Percentiles rank a stretch among this genome's conserved stretches.
Evolutionary conservation across 2,113 vertebrate species (phyloP).

Genomic region (Argyrosomus japonicus): DNA sequence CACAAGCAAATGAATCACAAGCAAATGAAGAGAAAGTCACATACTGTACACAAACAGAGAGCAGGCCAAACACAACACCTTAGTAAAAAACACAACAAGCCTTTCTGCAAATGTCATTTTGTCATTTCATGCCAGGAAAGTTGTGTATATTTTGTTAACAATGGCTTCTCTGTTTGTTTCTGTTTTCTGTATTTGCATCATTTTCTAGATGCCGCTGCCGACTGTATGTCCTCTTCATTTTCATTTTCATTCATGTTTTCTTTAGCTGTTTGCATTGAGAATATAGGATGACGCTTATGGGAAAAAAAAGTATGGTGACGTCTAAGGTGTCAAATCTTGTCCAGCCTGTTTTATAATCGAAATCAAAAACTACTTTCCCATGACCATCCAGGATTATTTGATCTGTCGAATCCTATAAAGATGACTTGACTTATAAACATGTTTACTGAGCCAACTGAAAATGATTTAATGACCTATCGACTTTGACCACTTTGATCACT

Average conservation of each 20-base stretch:
- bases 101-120: no score
- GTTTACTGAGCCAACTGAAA: background rate
- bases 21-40: background rate
- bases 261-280: background rate
- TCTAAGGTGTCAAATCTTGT: background rate
- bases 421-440: background rate
- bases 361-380: no score
- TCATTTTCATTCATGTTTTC: background rate
- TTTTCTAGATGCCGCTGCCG: background rate
- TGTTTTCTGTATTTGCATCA: background rate
- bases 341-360: background rate
- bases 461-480: background rate
- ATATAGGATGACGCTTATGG: background rate
- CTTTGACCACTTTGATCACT: background rate
- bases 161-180: background rate
- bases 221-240: background rate
- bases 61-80: no score
- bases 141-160: no score
- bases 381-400: background rate
- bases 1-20: background rate
- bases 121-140: no score
- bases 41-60: background rate
- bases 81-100: no score
- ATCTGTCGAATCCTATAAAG: no score
- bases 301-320: fast-evolving